Evolutionary conservation across 1,140 invertebrate species (phyloP).

Genomic region (Belonocnema kinseyi): DNA sequence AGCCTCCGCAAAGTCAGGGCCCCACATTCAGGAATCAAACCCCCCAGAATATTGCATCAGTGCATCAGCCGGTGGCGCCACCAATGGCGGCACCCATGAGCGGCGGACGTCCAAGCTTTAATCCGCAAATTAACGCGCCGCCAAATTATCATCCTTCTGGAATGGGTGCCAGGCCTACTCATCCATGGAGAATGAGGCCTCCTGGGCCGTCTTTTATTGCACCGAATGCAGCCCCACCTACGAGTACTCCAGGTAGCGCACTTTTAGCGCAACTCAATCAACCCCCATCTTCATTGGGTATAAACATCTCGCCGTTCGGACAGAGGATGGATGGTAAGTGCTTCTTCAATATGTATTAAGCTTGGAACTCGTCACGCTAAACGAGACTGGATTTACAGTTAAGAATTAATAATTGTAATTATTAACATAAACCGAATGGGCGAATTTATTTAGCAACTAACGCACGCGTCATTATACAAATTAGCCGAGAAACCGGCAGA

Average conservation of each 20-base stretch:
- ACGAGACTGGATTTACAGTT: no score
- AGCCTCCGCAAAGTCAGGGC: conserved; percentile 63
- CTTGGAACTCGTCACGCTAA: no score
- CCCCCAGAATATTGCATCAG: conserved; percentile 68
- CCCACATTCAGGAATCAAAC: conserved; percentile 65
- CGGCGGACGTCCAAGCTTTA: conserved; percentile 65
- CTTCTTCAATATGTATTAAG: not conserved
- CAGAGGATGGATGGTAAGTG: conserved; percentile 75
- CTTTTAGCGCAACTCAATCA: conserved; percentile 83
- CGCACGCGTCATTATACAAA: no score
- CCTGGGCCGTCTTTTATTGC: conserved; percentile 66
- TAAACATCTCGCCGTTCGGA: conserved; percentile 73
- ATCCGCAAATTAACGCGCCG: conserved; percentile 75
- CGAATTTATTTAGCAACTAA: no score
- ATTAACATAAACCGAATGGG: no score
- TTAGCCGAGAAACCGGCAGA: no score
- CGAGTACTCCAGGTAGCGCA: conserved; percentile 75
- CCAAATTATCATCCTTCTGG: conserved; percentile 74
- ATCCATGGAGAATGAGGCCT: conserved; percentile 67
- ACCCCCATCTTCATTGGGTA: conserved; percentile 77
- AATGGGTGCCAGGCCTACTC: conserved; percentile 61
- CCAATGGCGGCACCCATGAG: conserved; percentile 63
- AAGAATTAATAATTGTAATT: no score
- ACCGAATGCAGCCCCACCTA: conserved; percentile 64
- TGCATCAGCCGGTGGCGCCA: conserved; percentile 64